These are phyloP conservation scores for Accipiter virgatus DNA, from an alignment of 2,113 vertebrate genomes.

Conservation along the genomic window DNA sequence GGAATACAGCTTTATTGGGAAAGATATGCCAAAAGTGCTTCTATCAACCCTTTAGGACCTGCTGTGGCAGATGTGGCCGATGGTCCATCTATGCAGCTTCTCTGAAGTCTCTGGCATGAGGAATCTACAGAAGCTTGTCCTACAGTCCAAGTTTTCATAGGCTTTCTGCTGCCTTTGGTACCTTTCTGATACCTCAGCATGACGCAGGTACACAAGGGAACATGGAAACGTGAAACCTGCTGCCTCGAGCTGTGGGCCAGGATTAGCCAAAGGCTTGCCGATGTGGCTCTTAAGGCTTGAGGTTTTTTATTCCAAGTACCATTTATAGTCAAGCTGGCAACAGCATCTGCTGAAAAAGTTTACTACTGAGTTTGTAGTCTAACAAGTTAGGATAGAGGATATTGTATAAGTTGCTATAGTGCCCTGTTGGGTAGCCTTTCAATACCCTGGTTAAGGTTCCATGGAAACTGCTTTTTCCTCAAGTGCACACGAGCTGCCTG, in stretches of 20 bases:
- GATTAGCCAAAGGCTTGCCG: background rate
- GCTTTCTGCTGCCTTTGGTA: background rate
- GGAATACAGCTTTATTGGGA: background rate
- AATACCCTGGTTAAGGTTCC: background rate
- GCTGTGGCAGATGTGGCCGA: background rate
- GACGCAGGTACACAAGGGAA: background rate
- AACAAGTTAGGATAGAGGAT: background rate
- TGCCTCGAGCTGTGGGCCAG: background rate
- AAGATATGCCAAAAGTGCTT: background rate
- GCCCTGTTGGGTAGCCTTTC: background rate
- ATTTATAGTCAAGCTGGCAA: background rate
- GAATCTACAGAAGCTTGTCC: background rate
- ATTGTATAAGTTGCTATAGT: background rate
- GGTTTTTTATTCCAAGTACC: background rate
- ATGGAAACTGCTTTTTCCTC: background rate
- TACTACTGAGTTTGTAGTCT: background rate
- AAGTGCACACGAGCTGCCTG: background rate
- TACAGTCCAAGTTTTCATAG: background rate
- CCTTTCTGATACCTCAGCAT: background rate
- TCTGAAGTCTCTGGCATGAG: background rate
- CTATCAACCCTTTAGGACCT: background rate
- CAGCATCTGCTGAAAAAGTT: background rate
- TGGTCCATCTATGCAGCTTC: background rate
- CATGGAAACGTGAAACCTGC: accelerated
- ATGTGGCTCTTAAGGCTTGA: background rate